phyloP scores from a whole-genome alignment of 2,113 vertebrate species.

The Catharus bicknelli region DNA sequence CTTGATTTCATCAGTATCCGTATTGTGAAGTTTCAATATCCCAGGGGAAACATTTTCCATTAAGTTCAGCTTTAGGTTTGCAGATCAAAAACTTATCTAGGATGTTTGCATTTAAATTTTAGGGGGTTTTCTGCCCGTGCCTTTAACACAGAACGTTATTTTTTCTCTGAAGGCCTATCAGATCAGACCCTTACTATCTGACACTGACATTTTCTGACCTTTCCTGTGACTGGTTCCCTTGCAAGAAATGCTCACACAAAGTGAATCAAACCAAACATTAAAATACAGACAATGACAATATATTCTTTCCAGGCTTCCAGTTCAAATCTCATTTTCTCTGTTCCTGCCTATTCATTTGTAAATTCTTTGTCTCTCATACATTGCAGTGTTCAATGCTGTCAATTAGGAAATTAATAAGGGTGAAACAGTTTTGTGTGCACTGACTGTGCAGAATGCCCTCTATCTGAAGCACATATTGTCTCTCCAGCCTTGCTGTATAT shows the following conservation, averaged over 20 bases:
- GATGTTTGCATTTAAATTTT: not conserved
- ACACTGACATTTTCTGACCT: constrained; percentile 36
- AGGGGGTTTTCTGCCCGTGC: not conserved
- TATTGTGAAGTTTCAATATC: not conserved
- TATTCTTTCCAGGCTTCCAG: constrained; percentile 15
- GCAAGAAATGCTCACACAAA: not conserved
- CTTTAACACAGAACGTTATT: not conserved
- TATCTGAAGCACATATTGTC: not conserved
- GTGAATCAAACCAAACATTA: constrained; percentile 36
- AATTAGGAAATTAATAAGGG: constrained; percentile 14
- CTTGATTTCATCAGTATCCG: not conserved
- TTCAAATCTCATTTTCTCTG: constrained; percentile 37
- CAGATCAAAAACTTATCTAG: not conserved
- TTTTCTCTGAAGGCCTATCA: not conserved
- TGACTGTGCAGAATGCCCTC: not conserved
- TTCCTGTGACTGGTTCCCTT: constrained; percentile 7
- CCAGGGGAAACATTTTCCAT: not conserved
- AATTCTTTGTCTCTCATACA: constrained; percentile 20
- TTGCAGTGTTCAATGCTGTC: not conserved
- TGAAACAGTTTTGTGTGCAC: not conserved
- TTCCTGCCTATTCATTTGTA: constrained; percentile 30
- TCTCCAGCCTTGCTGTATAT: not conserved
- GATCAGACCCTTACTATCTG: not conserved
- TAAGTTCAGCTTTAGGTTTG: not conserved
- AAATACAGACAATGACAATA: not conserved